Percentiles rank a stretch among this genome's conserved stretches.
Conservation (phyloP, 1,140 invertebrate genomes). For the Neomicropteryx cornuta region DNA sequence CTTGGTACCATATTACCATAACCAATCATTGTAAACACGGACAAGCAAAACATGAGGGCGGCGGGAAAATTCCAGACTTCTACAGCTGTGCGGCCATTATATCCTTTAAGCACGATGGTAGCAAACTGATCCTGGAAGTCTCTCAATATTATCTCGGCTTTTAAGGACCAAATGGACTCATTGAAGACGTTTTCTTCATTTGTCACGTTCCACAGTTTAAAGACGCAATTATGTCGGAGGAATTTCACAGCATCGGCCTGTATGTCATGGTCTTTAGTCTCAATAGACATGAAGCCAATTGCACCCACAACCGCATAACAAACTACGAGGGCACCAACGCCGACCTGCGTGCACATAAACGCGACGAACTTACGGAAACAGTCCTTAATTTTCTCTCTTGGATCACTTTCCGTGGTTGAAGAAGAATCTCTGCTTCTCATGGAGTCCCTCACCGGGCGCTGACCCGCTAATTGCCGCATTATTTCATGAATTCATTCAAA, state of each 20-base stretch:
- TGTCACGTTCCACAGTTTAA: slow-evolving; percentile 63
- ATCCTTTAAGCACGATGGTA: slow-evolving; percentile 59
- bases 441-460: too few relatives aligned
- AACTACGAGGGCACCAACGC: slow-evolving; percentile 88
- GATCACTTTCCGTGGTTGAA: slow-evolving; percentile 53
- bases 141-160: slow-evolving; percentile 53
- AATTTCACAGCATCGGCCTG: slow-evolving; percentile 39
- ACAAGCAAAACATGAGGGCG: slow-evolving; percentile 76
- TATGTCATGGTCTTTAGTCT: slow-evolving; percentile 54
- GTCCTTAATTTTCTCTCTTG: slow-evolving; percentile 62
- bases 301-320: slow-evolving; percentile 92
- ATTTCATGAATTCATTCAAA: too few relatives aligned
- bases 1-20: slow-evolving; percentile 91
- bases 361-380: slow-evolving; percentile 75
- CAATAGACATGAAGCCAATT: slow-evolving; percentile 80
- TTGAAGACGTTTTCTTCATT: slow-evolving; percentile 65
- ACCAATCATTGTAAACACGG: slow-evolving; percentile 87
- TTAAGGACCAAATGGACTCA: slow-evolving; percentile 53
- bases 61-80: slow-evolving; percentile 78
- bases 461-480: too few relatives aligned
- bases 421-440: slow-evolving; percentile 55
- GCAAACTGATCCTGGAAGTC: slow-evolving; percentile 65
- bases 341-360: slow-evolving; percentile 90
- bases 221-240: slow-evolving; percentile 42
- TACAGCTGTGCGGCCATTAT: slow-evolving; percentile 57